Evolutionary conservation across 2,888 invertebrate species (phyloP), one percentile per base, ranked within the genome.

Genomic region (Ormyrus nitidulus): DNA sequence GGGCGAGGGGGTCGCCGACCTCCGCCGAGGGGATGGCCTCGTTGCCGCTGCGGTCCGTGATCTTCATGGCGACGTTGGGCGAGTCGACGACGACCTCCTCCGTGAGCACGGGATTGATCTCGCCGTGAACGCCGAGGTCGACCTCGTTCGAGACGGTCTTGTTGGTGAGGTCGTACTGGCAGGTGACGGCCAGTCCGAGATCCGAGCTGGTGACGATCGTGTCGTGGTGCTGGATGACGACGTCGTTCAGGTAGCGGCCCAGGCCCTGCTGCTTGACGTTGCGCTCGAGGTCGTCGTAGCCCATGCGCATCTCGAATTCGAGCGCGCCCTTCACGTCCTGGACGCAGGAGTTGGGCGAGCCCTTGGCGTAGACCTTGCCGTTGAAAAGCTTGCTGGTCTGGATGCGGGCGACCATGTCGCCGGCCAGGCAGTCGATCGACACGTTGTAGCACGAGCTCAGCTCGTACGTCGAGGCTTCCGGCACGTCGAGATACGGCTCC

Each of bases 121-220:
- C 97, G 77, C 97, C 97, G 84, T 95, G 95, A 76, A 98, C 97
- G 84, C 96, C 96, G 83, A 96, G 93, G 90, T 96, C 96, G 71
- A 97, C 96, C 91, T 97, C 97, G 91, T 97, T 98, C 79, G 97
- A 95, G 61, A 98, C 97, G 74, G 96, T 97, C 92, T 97, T 98
- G 91, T 98, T 98, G 85, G 97, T 97, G 86, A 98, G 92, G 90
- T 98, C 98, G 91, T 98, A 98, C 89, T 98, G 97, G 91, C 98
- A 98, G 84, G 97, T 96, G 81, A 98, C 97, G 66, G 97, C 97
- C 76, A 98, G 93, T 58, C 98, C 98, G 87, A 98, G 93, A 93
- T 98, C 98, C 70, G 97, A 96, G 83, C 96, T 97, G 83, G 98
- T 98, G 83, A 98, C 97, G 87, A 98, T 98, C 88, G 97, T 97